Evolutionary conservation across 2,113 vertebrate species (phyloP), one percentile per base, ranked within the genome.

Genomic region (Galeopterus variegatus): DNA sequence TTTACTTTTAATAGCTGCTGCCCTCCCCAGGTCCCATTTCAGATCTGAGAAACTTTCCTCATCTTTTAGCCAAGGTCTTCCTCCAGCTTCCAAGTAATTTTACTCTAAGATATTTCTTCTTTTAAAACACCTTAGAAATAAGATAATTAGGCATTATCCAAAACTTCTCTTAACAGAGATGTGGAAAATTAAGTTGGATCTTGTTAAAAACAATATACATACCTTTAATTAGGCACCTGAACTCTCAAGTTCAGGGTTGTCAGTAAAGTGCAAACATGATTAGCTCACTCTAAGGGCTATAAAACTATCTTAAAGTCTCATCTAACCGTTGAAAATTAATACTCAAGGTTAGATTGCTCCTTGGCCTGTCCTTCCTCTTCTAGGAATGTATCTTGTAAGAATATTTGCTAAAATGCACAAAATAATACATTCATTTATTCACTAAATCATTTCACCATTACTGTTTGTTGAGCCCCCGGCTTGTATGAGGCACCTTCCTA

Each of bases 51-150:
- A 48, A 15, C 52, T 89, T 89, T 76, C 26, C 9, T 50, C 13
- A 41, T 52, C 70, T 96, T 83, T 95, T 80, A 72, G 56, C n/a
- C 62, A n/a, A 88, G 21, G 7, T 54, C 52, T 69, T 69, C 33
- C 8, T 56, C 26, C 56, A 69, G 6, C 58, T 93, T 87, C 36
- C 15, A 33, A 86, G 48, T 89, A 58, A 62, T 73, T 93, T 82
- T 82, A 81, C 31, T 81, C 24, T 82, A 72, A 77, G 62, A 33
- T 62, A 60, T 15, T 96, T 86, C 14, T 75, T 54, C 33, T 90
- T 87, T 92, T 92, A 75, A 90, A 94, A 48, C 80, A 50, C 24
- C 48, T 77, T 86, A 79, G 62, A 83, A 96, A 45, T 80, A 72
- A 92, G 33, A 90, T 90, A 88, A 73, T 93, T 52, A 87, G 50